Conservation (phyloP, 2,888 invertebrate genomes). For the Entomobrya proxima region DNA sequence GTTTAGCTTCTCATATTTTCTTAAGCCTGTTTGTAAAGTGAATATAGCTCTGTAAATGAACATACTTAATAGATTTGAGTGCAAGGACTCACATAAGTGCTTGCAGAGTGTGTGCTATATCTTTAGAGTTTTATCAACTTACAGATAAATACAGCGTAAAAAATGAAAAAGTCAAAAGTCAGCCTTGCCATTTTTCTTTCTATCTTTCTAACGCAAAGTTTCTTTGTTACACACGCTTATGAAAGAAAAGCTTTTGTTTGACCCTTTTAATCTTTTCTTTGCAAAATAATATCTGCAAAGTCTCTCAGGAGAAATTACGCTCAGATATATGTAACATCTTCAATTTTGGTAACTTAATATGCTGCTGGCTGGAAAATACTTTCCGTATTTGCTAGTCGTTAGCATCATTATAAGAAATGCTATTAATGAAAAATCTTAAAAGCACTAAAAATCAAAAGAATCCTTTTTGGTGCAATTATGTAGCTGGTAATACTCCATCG, state of each 20-base stretch:
- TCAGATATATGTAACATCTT: background rate
- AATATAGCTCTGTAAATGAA: background rate
- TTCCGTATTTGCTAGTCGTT: too few species aligned
- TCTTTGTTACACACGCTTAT: background rate
- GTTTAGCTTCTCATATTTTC: background rate
- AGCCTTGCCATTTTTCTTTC: background rate
- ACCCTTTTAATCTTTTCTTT: slow-evolving; percentile 29
- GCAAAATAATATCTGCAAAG: background rate
- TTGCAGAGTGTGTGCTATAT: too few species aligned
- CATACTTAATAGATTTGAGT: background rate
- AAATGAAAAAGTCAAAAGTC: slow-evolving; percentile 55
- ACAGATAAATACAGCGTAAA: background rate
- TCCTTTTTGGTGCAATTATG: too few species aligned
- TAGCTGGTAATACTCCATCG: too few species aligned
- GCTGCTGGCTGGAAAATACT: too few species aligned
- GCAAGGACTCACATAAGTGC: too few species aligned
- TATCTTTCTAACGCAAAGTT: background rate
- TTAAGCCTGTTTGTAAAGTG: background rate
- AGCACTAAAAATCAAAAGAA: too few species aligned
- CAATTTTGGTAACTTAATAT: too few species aligned
- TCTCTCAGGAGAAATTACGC: background rate
- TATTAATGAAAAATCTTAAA: too few species aligned
- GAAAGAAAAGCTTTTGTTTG: slow-evolving; percentile 10
- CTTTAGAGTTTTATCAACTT: background rate
- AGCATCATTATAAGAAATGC: too few species aligned